Conservation (phyloP, 2,113 vertebrate genomes). For the Archilochus colubris region DNA sequence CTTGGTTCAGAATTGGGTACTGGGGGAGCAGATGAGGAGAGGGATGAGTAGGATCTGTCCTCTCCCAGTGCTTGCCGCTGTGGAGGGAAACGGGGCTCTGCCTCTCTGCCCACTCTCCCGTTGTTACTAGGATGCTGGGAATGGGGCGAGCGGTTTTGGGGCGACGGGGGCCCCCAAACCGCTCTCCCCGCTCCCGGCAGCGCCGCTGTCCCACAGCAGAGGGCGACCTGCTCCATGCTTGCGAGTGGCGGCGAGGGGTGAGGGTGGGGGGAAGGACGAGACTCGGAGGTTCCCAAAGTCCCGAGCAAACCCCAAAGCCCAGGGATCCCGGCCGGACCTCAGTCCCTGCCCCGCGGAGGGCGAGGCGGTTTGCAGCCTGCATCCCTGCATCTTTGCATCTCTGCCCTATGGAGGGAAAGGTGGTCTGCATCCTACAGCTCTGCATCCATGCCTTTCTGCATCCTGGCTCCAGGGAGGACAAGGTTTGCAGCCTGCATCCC, state of each 20-base stretch:
- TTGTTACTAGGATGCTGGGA: background rate
- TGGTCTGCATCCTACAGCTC: too few relatives aligned
- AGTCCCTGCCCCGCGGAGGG: background rate
- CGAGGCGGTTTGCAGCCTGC: background rate
- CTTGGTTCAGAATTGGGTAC: background rate
- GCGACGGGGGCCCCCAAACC: background rate
- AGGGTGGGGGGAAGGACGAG: too few relatives aligned
- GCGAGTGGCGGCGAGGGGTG: background rate
- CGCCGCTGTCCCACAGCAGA: background rate
- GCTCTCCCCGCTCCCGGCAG: background rate
- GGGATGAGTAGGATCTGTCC: background rate
- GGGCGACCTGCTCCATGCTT: constrained; percentile 40
- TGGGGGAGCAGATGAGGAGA: background rate
- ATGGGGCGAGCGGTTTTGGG: too few relatives aligned
- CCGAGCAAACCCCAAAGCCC: too few relatives aligned
- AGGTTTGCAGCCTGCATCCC: background rate
- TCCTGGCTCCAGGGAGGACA: background rate
- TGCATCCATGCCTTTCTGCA: background rate
- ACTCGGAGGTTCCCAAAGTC: too few relatives aligned
- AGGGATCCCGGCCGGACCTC: background rate
- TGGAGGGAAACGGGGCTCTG: background rate
- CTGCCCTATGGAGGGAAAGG: too few relatives aligned
- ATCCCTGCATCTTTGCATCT: background rate
- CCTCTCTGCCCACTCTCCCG: background rate
- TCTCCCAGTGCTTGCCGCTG: background rate